Base-by-base conservation (phyloP, 2,797 vertebrate genomes). In the Mionectes olivaceus region DNA sequence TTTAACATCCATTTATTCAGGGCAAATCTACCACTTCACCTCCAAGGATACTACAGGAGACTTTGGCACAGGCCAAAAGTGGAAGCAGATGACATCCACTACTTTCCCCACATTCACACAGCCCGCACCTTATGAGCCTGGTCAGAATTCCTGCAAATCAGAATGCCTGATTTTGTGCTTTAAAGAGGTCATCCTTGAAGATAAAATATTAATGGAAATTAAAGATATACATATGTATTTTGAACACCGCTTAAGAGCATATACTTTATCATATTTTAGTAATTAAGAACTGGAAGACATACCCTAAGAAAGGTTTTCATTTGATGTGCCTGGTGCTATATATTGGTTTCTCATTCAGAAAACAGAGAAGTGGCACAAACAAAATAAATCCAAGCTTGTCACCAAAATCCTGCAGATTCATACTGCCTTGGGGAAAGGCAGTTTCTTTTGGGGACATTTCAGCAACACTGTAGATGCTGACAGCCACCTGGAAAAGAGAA, bases 381-480 rank as follows among this genome's bases (percentile, higher is more conserved):
- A 94, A 93, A 93, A 90, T 94, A 81, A 84, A 37, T 88, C 77
- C 67, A 74, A 61, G 39, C 90, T 87, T 82, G 87, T 79, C 83
- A 94, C 49, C 46, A 64, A 75, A 90, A 53, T 0, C 57, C 46
- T 80, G 74, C 59, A 70, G 86, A 92, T 87, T 91, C 93, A 74
- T 67, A 53, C 22, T 90, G 56, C 79, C 76, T 92, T 35, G 35
- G 82, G 41, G 52, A 90, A 90, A 95, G 11, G 33, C 68, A 84
- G 64, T 67, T 93, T 94, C 73, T 93, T 90, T 28, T 28, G 68
- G 64, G 60, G 77, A 83, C 6, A 37, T 77, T 82, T 94, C 59
- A 87, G 88, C 68, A 92, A 65, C 76, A 46, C 1, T 2, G 5
- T n/a, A 79, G 77, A 56, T 85, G 75, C 70, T 83, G 93, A 88